Evolutionary conservation across 2,888 invertebrate species (phyloP), one percentile per base, ranked within the genome.

Genomic region (Mimumesa dahlbomi): DNA sequence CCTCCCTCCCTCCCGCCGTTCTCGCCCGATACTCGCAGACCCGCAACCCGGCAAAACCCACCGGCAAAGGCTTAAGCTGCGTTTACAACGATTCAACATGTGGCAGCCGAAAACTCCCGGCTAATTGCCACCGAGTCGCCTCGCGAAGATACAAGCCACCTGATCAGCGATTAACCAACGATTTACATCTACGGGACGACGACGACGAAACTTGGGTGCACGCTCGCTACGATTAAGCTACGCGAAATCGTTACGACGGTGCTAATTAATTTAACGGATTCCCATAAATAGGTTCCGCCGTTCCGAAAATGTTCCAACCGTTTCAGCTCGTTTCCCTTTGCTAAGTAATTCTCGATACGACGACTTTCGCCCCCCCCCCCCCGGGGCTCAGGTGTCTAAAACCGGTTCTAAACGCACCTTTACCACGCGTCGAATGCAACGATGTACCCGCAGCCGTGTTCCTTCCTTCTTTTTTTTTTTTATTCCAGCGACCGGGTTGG

Each of bases 401-500:
- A n/a, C 7, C 21, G 38, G 36, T 18, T 11, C 22, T 38, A 40
- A 56, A 48, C 46, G 62, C 53, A 16, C 25, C 36, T 62, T 66
- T 43, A 38, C 31, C 45, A 7, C 11, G 38, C 29, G 19, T 21
- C 11, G 2, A 42, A 53, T 16, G 25, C 59, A 2, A 2, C 5
- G 25, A 9, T 29, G 25, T 13, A 19, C 14, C 19, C 53, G 22
- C 31, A 42, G 14, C 34, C 29, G 38, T 14, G 21, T n/a, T 45
- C n/a, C n/a, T 52, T 31, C 68, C 62, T n/a, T n/a, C n/a, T 73
- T 76, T 75, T 65, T 80, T 84, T 83, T 79, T 83, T 77, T 75
- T 73, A 52, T 77, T 9, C 40, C 75, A 73, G 75, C 67, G 45
- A 34, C n/a, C n/a, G n/a, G n/a, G n/a, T n/a, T n/a, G n/a, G n/a